Percentiles rank a stretch among this genome's conserved stretches.
phyloP scores from a whole-genome alignment of 2,113 vertebrate genomes.

The Tylochromis polylepis region DNA sequence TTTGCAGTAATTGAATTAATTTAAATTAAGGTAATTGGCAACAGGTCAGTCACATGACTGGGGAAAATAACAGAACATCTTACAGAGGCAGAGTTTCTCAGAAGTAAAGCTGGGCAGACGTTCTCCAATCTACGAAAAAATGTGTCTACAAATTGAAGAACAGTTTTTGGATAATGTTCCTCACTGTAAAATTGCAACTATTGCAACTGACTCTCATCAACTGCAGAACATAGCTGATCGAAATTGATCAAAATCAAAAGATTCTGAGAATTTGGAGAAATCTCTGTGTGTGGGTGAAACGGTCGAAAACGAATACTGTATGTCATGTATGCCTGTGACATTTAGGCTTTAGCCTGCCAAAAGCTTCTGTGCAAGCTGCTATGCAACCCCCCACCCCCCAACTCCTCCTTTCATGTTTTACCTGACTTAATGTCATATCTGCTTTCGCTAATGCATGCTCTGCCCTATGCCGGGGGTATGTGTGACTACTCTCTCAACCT shows the following conservation, averaged over 20 bases:
- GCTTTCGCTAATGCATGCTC: not conserved
- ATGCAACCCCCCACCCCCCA: not conserved
- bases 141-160: not conserved
- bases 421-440: not conserved
- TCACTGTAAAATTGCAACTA: not conserved
- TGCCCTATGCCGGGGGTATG: accelerated
- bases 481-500: not conserved
- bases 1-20: not conserved
- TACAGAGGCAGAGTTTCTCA: not conserved
- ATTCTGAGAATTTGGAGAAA: not conserved
- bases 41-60: not conserved
- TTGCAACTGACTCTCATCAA: not conserved
- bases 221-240: not conserved
- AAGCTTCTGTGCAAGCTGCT: not conserved
- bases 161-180: not conserved
- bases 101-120: not conserved
- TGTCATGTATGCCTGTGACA: not conserved
- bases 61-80: too few relatives aligned
- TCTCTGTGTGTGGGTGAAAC: not conserved
- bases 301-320: not conserved
- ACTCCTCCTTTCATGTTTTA: not conserved
- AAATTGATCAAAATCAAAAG: not conserved
- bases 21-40: not conserved
- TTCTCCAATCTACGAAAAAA: not conserved
- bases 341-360: not conserved